phyloP scores from a whole-genome alignment of 2,797 vertebrate genomes.

The Amniataba percoides region DNA sequence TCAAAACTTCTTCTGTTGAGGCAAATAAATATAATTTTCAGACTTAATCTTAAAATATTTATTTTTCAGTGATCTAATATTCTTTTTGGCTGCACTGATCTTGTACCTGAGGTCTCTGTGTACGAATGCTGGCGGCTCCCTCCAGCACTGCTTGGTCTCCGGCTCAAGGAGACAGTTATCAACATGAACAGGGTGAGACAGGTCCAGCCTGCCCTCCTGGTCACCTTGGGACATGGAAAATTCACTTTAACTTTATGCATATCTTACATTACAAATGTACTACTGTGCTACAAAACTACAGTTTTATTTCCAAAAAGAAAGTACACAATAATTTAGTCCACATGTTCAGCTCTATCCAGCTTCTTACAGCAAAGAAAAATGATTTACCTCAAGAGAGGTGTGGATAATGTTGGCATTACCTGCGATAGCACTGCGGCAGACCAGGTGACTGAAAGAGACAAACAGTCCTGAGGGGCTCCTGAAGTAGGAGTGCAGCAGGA shows the following conservation, averaged over 20 bases:
- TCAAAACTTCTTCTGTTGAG: neutral
- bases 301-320: neutral
- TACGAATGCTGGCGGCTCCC: conserved; percentile 93
- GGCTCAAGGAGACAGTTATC: conserved; percentile 98
- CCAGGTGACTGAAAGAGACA: conserved; percentile 94
- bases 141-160: conserved; percentile 94
- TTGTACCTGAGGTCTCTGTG: conserved; percentile 95
- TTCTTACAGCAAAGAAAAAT: neutral
- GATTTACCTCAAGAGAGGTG: neutral
- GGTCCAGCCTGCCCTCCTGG: conserved; percentile 92
- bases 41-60: neutral
- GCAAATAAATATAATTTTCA: neutral
- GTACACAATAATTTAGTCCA: neutral
- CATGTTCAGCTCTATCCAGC: neutral
- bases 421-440: conserved; percentile 91
- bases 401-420: conserved; percentile 78
- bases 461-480: conserved; percentile 89
- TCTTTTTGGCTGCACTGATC: neutral
- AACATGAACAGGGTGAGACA: conserved; percentile 96
- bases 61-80: neutral
- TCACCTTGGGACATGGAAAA: conserved; percentile 82
- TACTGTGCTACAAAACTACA: too few species aligned
- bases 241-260: too few species aligned
- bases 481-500: conserved; percentile 93
- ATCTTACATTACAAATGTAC: too few species aligned